phyloP scores from a whole-genome alignment of 2,888 invertebrate genomes.

The Phanerotoma sp. region DNA sequence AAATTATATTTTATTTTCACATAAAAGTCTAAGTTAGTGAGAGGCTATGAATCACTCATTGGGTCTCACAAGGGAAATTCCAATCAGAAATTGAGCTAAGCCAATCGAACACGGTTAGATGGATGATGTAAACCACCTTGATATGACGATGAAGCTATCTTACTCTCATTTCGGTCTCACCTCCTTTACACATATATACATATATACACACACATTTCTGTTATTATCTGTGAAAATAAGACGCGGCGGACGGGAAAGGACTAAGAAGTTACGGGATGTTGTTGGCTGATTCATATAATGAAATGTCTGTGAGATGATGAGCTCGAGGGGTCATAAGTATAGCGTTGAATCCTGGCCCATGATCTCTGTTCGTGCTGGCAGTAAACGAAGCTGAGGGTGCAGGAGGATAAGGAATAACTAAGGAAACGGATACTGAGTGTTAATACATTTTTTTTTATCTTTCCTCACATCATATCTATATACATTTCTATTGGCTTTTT shows the following conservation, averaged over 20 bases:
- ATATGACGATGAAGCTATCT: conserved; percentile 26
- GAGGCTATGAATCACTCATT: neutral
- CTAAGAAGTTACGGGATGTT: conserved; percentile 37
- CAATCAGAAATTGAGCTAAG: conserved; percentile 48
- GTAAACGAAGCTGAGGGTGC: conserved; percentile 20
- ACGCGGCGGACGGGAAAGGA: conserved; percentile 26
- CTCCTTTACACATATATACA: conserved; percentile 8
- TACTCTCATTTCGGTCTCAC: conserved; percentile 23
- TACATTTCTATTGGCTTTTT: neutral
- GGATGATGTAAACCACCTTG: conserved; percentile 36
- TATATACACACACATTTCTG: neutral
- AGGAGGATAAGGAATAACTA: conserved; percentile 6
- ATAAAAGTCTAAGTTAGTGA: neutral
- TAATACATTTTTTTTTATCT: conserved; percentile 4
- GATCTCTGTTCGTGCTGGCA: conserved; percentile 39
- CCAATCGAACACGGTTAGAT: conserved; percentile 45
- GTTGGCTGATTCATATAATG: conserved; percentile 51
- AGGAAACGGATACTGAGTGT: conserved; percentile 13
- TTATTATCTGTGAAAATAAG: neutral
- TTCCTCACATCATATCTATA: neutral
- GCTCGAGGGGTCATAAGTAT: conserved; percentile 49
- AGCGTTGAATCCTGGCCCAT: conserved; percentile 48
- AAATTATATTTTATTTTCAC: no score
- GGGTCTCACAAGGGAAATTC: conserved; percentile 35
- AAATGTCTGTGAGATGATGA: conserved; percentile 53